These are phyloP conservation scores for Haemorhous mexicanus DNA, from an alignment of 2,113 vertebrate genomes.

Conservation along the genomic window DNA sequence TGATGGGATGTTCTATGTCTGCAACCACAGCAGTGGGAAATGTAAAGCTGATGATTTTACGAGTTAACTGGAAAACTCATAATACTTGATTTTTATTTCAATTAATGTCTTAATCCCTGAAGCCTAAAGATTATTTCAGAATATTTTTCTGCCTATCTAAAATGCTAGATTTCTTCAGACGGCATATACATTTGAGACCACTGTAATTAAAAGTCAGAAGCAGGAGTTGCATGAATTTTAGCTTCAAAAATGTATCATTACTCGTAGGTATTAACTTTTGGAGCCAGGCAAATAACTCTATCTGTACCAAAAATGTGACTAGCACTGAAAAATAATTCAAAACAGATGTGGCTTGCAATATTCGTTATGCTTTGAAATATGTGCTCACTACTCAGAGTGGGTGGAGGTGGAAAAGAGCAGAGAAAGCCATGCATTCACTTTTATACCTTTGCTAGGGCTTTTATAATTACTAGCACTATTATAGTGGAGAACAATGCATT, in stretches of 20 bases:
- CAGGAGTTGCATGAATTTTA: not conserved
- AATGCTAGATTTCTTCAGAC: not conserved
- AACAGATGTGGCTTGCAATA: conserved; percentile 35
- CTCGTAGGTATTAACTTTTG: not conserved
- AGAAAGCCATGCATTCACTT: not conserved
- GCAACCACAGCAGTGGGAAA: not conserved
- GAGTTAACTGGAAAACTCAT: not conserved
- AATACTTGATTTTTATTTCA: not conserved
- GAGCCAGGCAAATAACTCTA: not conserved
- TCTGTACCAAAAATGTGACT: conserved; percentile 9
- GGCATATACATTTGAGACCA: not conserved
- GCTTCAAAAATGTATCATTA: not conserved
- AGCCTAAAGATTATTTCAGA: not conserved
- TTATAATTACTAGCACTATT: not conserved
- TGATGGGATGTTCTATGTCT: not conserved
- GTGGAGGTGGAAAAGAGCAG: not conserved
- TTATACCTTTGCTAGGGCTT: not conserved
- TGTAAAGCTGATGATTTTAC: not conserved
- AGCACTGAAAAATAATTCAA: conserved; percentile 29
- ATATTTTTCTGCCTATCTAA: not conserved
- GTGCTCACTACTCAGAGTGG: not conserved
- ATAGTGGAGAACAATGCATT: not conserved
- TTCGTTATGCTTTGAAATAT: not conserved
- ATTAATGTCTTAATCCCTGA: not conserved
- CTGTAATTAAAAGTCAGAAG: not conserved